Percentiles rank a stretch among this genome's conserved stretches.
Evolutionary conservation across 2,113 vertebrate species (phyloP).

Genomic region (Corythornis vintsioides): DNA sequence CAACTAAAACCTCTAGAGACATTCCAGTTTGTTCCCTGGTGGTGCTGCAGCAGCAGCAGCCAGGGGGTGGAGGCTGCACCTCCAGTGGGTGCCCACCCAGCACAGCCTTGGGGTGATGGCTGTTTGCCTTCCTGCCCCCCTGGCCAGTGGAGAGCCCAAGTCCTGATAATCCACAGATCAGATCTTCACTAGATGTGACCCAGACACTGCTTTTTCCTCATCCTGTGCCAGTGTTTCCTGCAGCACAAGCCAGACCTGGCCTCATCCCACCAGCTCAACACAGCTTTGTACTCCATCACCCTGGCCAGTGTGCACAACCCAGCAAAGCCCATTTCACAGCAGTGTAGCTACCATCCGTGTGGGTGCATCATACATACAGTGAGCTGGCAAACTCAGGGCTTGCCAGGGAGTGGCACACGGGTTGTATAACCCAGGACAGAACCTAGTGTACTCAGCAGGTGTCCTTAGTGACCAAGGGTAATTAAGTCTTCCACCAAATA

Average conservation of each 20-base stretch:
- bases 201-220: conserved; percentile 32
- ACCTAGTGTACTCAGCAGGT: not conserved
- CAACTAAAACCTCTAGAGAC: conserved; percentile 66
- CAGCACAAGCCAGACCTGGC: conserved; percentile 42
- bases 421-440: not conserved
- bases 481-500: not conserved
- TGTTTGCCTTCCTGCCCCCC: too few relatives aligned
- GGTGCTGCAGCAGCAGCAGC: conserved; percentile 52
- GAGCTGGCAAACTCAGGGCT: conserved; percentile 42
- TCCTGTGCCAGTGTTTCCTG: conserved; percentile 50
- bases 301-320: conserved; percentile 49
- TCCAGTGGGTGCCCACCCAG: too few relatives aligned
- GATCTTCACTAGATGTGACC: not conserved
- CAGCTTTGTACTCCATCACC: not conserved
- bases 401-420: conserved; percentile 35
- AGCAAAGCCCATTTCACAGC: conserved; percentile 59
- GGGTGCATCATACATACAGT: conserved; percentile 48
- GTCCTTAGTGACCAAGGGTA: not conserved
- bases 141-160: too few relatives aligned
- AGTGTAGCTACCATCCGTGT: conserved; percentile 71
- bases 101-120: too few relatives aligned
- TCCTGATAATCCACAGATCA: too few relatives aligned
- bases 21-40: conserved; percentile 77
- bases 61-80: not conserved
- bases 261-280: too few relatives aligned